These are phyloP conservation scores for Corythornis cristatus DNA, from an alignment of 2,113 vertebrate species.

Conservation along the genomic window DNA sequence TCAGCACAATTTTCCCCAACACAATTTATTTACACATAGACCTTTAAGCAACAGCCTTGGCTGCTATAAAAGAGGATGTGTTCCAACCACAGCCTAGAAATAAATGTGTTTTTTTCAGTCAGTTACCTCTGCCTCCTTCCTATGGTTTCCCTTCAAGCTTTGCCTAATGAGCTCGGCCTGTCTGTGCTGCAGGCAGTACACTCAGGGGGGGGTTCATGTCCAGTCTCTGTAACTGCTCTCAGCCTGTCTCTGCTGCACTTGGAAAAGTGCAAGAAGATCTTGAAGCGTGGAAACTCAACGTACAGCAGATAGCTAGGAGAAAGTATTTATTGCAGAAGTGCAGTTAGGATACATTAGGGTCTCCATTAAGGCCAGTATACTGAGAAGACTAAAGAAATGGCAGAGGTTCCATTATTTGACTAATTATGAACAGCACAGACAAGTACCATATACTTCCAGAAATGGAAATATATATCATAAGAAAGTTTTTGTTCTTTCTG, in stretches of 20 bases:
- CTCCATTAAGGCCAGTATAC: neutral
- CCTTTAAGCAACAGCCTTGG: neutral
- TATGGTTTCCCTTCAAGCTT: neutral
- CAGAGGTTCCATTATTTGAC: neutral
- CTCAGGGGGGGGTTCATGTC: neutral
- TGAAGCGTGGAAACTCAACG: neutral
- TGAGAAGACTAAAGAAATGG: slow-evolving; percentile 6
- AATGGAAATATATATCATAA: slow-evolving; percentile 3
- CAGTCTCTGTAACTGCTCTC: neutral
- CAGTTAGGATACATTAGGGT: neutral
- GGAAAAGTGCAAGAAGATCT: neutral
- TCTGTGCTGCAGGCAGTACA: neutral
- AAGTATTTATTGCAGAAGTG: slow-evolving; percentile 2
- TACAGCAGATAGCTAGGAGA: neutral
- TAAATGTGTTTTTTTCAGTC: neutral
- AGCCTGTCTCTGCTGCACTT: neutral
- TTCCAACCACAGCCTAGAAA: neutral
- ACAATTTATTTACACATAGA: neutral
- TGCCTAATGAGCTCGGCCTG: slow-evolving; percentile 21
- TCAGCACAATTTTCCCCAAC: neutral
- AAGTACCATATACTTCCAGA: neutral
- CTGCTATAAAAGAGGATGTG: neutral
- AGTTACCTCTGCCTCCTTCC: neutral
- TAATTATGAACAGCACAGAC: neutral
- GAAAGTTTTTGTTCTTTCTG: neutral